A percentile compares a stretch with the other conserved stretches of the same genome.
Evolutionary conservation across 2,113 vertebrate species (phyloP).

Genomic region (Pristiophorus japonicus): DNA sequence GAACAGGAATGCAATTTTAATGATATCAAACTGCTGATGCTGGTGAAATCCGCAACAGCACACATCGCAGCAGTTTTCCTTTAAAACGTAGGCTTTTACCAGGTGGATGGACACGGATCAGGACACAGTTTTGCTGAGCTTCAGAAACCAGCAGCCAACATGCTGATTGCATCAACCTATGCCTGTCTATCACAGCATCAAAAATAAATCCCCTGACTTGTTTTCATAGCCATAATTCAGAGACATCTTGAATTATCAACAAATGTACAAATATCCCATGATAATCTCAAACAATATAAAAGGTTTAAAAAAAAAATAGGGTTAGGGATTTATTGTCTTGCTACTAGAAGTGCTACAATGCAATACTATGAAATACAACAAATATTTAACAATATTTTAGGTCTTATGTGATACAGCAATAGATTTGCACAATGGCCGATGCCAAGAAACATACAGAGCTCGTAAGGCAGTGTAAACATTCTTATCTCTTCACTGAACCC

Average conservation of each 20-base stretch:
- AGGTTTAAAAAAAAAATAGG: not conserved
- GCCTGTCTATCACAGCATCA: not conserved
- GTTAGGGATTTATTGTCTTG: not conserved
- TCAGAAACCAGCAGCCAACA: not conserved
- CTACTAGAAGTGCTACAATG: not conserved
- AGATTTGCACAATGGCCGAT: too few relatives aligned
- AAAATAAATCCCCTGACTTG: not conserved
- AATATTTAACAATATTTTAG: not conserved
- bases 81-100: not conserved
- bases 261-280: too few relatives aligned
- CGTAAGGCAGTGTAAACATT: not conserved
- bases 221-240: not conserved
- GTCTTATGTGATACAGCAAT: not conserved
- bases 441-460: constrained; percentile 10
- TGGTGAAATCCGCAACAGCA: not conserved
- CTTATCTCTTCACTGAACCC: not conserved
- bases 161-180: not conserved
- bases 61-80: not conserved
- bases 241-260: not conserved
- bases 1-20: constrained; percentile 10
- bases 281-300: too few relatives aligned
- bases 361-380: not conserved
- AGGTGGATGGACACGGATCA: not conserved
- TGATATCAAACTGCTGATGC: not conserved
- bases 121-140: not conserved